Evolutionary conservation across 2,113 vertebrate species (phyloP), one percentile per base, ranked within the genome.

Genomic region (Sylvietta virens): DNA sequence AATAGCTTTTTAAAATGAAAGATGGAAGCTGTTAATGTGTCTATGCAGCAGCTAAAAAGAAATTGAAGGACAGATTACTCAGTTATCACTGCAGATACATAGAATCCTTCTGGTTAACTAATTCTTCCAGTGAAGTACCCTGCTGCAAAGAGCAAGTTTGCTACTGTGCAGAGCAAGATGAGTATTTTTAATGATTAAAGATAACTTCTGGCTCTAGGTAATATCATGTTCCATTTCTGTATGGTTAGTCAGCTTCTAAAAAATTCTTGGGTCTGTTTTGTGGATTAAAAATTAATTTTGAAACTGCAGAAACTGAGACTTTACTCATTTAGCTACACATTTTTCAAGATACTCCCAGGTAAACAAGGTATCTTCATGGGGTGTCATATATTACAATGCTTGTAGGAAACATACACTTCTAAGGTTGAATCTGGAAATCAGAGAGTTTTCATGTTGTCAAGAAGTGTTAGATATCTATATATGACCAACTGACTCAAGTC

Each of bases 241-340:
- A 53, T 9, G 10, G 26, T 44, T 81, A 72, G 3, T 70, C 77
- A 81, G 12, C 11, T 72, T 53, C 61, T 71, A 50, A 84, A 83
- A 88, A 87, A 44, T 19, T 58, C 14, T 72, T 92, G 17, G 4
- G 21, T 78, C 23, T 80, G 13, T 73, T 93, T 93, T 33, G 9
- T 15, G 27, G 67, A 80, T 87, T 85, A 87, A 92, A 82, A 81
- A 94, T 84, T 81, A 89, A 58, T 93, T 86, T 57, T 72, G n/a
- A 72, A 69, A 53, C 45, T 85, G 61, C 39, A 79, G 40, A 89
- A 87, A 44, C 10, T 62, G 57, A 90, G 26, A 18, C 4, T 81
- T 66, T 47, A 44, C 11, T 79, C n/a, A 54, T 90, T 70, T 90
- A 57, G 48, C 20, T 17, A 54, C 42, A 24, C 5, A 12, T 48